Conservation (phyloP, 2,888 invertebrate genomes). For the Agrotis segetum region DNA sequence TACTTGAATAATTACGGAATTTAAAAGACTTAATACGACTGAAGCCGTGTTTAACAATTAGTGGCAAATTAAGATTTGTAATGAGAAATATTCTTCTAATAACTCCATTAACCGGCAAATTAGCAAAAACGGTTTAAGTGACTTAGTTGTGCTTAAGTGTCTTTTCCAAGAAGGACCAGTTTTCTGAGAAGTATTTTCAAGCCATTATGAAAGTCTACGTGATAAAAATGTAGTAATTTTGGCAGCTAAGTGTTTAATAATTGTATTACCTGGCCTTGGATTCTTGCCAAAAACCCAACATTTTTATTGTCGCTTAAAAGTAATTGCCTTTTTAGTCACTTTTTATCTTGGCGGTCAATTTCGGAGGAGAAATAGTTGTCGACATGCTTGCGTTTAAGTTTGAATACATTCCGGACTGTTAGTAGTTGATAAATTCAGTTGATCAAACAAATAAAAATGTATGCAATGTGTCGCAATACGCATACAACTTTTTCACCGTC, state of each 20-base stretch:
- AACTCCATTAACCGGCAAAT: conserved; percentile 7
- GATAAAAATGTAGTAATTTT: background rate
- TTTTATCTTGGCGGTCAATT: background rate
- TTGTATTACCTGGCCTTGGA: conserved; percentile 1
- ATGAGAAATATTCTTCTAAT: conserved; percentile 16
- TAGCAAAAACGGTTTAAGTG: conserved; percentile 7
- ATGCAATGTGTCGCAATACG: too few relatives aligned
- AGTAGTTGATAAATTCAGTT: too few relatives aligned
- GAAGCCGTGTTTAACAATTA: conserved; percentile 1
- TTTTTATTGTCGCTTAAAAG: background rate
- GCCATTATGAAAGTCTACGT: background rate
- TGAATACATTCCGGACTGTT: too few relatives aligned
- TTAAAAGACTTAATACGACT: conserved; percentile 16
- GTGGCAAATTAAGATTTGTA: conserved; percentile 18
- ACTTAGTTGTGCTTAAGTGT: background rate
- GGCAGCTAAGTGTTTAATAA: background rate
- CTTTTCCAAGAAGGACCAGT: background rate
- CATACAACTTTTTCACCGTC: too few relatives aligned
- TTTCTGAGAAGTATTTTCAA: background rate
- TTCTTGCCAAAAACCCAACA: background rate
- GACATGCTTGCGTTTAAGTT: too few relatives aligned
- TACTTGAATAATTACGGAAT: conserved; percentile 22
- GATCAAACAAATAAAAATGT: too few relatives aligned
- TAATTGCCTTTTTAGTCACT: background rate
- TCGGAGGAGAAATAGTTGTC: background rate